These are phyloP conservation scores for Leptopilina syphax DNA, from an alignment of 2,888 invertebrate genomes.

Conservation along the genomic window DNA sequence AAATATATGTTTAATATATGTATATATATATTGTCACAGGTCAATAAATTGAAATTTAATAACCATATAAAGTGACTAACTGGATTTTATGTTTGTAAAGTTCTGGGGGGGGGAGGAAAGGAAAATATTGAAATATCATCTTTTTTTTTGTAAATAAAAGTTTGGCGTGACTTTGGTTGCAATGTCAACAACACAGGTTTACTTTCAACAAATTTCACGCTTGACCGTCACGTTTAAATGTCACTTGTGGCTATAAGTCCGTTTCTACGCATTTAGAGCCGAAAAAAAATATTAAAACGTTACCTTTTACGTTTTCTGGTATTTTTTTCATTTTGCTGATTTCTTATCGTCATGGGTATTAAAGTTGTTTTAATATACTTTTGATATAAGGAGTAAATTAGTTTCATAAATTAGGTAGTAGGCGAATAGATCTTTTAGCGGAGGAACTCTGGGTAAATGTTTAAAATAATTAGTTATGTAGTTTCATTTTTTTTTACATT, in stretches of 20 bases:
- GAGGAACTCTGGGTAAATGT: neutral
- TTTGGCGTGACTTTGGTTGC: slow-evolving; percentile 4
- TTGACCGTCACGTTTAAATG: slow-evolving; percentile 35
- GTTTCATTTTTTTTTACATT: no score
- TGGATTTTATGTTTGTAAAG: neutral
- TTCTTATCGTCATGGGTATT: neutral
- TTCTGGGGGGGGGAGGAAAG: no score
- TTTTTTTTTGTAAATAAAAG: neutral
- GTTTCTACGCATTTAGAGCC: slow-evolving; percentile 3
- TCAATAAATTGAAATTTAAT: neutral
- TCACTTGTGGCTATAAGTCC: neutral
- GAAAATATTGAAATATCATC: neutral
- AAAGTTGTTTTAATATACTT: neutral
- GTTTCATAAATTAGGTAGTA: neutral
- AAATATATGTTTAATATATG: neutral
- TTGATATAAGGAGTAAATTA: neutral
- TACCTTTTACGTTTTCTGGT: slow-evolving; percentile 2
- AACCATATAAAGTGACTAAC: neutral
- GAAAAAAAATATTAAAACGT: slow-evolving; percentile 8
- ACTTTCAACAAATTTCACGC: slow-evolving; percentile 28
- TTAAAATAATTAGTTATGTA: no score
- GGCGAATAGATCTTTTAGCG: no score
- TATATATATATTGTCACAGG: neutral
- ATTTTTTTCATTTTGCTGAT: neutral
- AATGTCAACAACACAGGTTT: slow-evolving; percentile 20